A percentile compares a stretch with the other conserved stretches of the same genome.
Evolutionary conservation across 2,797 vertebrate genomes (phyloP).

Genomic region (Sphenodon punctatus): DNA sequence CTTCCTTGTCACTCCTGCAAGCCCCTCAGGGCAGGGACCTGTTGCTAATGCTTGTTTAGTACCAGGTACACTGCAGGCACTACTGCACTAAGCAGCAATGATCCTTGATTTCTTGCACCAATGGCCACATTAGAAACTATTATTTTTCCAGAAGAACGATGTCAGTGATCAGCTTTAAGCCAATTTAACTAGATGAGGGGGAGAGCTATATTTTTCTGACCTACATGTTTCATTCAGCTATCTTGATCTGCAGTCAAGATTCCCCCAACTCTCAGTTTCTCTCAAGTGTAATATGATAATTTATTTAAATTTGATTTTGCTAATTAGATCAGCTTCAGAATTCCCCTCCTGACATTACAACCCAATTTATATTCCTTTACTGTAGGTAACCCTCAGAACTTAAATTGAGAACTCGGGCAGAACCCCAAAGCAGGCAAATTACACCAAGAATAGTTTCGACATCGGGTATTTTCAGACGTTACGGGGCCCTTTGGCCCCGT

Average conservation of each 20-base stretch:
- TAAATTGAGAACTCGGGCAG: background rate
- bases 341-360: accelerated
- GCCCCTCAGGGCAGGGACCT: no score
- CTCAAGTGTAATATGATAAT: background rate
- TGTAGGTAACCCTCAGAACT: background rate
- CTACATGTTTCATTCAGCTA: background rate
- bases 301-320: background rate
- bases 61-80: no score
- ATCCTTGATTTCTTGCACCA: background rate
- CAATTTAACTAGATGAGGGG: background rate
- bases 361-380: background rate
- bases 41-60: no score
- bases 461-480: no score
- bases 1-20: no score
- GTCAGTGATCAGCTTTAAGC: background rate
- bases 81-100: background rate
- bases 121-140: accelerated
- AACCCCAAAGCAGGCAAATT: background rate
- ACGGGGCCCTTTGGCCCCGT: no score
- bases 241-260: background rate
- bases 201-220: background rate
- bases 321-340: background rate
- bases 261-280: accelerated
- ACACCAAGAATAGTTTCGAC: no score
- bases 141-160: background rate